Evolutionary conservation across 2,888 invertebrate species (phyloP).

Genomic region (Autographa gamma): DNA sequence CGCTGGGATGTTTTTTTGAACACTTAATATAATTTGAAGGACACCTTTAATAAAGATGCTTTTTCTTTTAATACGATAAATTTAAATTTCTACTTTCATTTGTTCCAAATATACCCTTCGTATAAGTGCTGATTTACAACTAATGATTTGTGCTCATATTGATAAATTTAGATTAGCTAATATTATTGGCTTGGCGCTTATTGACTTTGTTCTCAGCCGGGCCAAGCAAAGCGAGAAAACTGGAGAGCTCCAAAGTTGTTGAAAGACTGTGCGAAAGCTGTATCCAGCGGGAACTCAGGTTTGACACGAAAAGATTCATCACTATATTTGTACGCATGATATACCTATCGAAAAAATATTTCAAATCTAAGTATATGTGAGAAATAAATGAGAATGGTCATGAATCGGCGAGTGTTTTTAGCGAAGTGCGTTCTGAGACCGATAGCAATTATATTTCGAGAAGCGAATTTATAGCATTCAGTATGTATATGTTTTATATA

Average conservation of each 20-base stretch:
- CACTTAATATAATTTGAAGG: too few species aligned
- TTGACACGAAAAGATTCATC: slow-evolving; percentile 73
- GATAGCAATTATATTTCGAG: slow-evolving; percentile 49
- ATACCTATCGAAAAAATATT: slow-evolving; percentile 16
- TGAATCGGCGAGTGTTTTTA: slow-evolving; percentile 57
- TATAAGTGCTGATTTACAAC: neutral
- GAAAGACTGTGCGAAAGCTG: slow-evolving; percentile 74
- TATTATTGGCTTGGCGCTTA: slow-evolving; percentile 81
- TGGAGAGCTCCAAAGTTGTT: slow-evolving; percentile 64
- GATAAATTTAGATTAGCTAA: slow-evolving; percentile 61
- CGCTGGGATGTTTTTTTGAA: too few species aligned
- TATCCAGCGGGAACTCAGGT: slow-evolving; percentile 77
- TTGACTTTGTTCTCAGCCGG: slow-evolving; percentile 85
- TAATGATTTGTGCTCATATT: slow-evolving; percentile 17
- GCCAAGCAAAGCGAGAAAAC: slow-evolving; percentile 76
- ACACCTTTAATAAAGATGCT: too few species aligned
- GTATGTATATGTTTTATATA: slow-evolving; percentile 43
- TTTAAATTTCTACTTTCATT: neutral
- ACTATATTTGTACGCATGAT: slow-evolving; percentile 70
- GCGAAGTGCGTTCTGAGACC: slow-evolving; percentile 53
- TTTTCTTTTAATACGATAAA: too few species aligned
- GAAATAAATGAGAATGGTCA: slow-evolving; percentile 44
- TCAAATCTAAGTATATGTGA: slow-evolving; percentile 27
- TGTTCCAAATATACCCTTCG: neutral
- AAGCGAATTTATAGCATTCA: slow-evolving; percentile 62